Percentiles rank a stretch among this genome's conserved stretches.
phyloP scores from a whole-genome alignment of 30 jellyfish, hydroid and myxozoan genomes.

The Hydractinia symbiolongicarpus region DNA sequence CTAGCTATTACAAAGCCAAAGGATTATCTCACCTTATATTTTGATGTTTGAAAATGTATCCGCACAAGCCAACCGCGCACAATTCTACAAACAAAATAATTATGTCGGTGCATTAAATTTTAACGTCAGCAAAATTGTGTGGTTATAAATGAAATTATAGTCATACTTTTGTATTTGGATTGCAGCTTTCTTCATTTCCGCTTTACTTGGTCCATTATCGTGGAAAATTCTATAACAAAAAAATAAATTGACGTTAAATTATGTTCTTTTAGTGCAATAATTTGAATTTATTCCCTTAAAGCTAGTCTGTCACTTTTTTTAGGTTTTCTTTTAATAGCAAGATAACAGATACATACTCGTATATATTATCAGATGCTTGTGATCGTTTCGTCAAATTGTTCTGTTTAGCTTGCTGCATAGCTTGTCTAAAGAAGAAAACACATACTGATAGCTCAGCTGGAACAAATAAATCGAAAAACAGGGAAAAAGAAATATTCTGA shows the following conservation, averaged over 20 bases:
- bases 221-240: slow-evolving; percentile 51
- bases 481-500: too few species aligned
- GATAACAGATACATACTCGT: slow-evolving; percentile 37
- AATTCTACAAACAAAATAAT: not conserved
- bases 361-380: slow-evolving; percentile 45
- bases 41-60: not conserved
- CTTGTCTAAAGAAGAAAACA: slow-evolving; percentile 17
- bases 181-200: slow-evolving; percentile 71
- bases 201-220: slow-evolving; percentile 64
- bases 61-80: slow-evolving; percentile 16
- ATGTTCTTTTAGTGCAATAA: not conserved
- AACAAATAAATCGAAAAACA: too few species aligned
- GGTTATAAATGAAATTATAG: too few species aligned
- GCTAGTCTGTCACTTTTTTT: too few species aligned
- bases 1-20: too few species aligned
- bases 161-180: slow-evolving; percentile 56
- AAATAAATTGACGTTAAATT: not conserved
- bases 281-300: not conserved
- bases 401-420: slow-evolving; percentile 45
- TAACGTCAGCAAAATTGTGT: too few species aligned
- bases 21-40: not conserved
- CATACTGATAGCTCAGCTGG: not conserved
- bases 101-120: not conserved
- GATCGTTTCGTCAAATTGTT: slow-evolving; percentile 28
- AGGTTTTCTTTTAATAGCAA: not conserved